Conservation (phyloP, 2,113 vertebrate genomes). For the Leptocoma aspasia region DNA sequence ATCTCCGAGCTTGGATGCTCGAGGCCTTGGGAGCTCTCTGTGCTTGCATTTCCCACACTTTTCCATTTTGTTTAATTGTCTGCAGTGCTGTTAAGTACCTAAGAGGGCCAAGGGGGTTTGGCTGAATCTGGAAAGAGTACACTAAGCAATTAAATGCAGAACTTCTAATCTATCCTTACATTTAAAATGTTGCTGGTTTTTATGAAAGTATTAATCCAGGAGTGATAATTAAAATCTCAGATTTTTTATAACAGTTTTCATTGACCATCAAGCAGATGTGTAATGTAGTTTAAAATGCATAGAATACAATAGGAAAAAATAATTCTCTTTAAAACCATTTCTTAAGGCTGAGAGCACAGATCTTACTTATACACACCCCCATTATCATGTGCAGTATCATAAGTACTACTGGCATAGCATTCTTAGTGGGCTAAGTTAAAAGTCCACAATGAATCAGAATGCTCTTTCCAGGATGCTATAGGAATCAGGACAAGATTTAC, state of each 20-base stretch:
- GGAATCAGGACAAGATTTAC: not conserved
- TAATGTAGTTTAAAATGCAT: not conserved
- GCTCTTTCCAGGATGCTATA: not conserved
- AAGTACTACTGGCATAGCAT: not conserved
- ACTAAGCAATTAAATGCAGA: not conserved
- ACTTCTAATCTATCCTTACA: not conserved
- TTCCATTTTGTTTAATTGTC: conserved; percentile 1
- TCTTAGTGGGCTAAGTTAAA: not conserved
- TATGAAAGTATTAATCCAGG: conserved; percentile 26
- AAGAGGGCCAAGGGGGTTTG: not conserved
- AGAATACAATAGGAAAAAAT: not conserved
- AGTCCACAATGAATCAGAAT: not conserved
- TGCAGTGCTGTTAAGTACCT: not conserved
- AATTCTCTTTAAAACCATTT: not conserved
- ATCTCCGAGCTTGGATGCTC: too few species aligned
- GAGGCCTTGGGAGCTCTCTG: too few species aligned
- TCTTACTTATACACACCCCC: not conserved
- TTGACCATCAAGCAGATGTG: not conserved
- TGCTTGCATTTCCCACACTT: too few species aligned
- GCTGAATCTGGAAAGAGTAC: not conserved
- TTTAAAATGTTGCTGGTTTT: not conserved
- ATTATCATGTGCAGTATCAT: not conserved
- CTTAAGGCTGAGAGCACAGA: not conserved
- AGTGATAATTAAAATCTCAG: not conserved
- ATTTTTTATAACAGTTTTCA: not conserved